phyloP scores from a whole-genome alignment of 2,797 vertebrate genomes.

The Eremophila alpestris region DNA sequence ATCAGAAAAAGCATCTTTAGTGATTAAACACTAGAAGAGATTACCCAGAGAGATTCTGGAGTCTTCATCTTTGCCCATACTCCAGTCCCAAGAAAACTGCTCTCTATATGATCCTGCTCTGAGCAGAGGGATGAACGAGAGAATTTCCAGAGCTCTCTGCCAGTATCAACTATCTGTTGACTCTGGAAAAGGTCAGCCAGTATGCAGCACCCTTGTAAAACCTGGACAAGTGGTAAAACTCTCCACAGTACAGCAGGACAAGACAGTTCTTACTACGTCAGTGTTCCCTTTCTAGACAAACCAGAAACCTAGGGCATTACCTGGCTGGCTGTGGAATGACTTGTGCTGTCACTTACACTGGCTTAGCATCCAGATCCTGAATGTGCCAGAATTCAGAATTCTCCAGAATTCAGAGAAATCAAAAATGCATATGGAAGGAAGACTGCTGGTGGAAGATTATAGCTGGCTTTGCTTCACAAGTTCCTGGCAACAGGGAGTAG shows the following conservation, averaged over 20 bases:
- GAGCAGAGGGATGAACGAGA: neutral
- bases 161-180: neutral
- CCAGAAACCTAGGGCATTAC: neutral
- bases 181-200: neutral
- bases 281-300: neutral
- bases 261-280: fast-evolving
- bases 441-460: neutral
- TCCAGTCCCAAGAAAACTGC: neutral
- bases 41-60: neutral
- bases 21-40: neutral
- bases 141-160: neutral
- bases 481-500: neutral
- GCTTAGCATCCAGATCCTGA: neutral
- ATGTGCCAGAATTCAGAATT: neutral
- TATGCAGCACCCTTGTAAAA: neutral
- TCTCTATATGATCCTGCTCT: neutral
- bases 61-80: neutral
- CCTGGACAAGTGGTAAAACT: neutral
- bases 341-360: neutral
- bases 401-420: neutral
- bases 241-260: neutral
- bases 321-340: neutral
- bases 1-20: neutral
- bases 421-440: neutral
- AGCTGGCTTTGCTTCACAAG: neutral